Percentiles rank a stretch among this genome's conserved stretches.
Conservation (phyloP, 2,113 vertebrate species). For the Scatophagus argus region DNA sequence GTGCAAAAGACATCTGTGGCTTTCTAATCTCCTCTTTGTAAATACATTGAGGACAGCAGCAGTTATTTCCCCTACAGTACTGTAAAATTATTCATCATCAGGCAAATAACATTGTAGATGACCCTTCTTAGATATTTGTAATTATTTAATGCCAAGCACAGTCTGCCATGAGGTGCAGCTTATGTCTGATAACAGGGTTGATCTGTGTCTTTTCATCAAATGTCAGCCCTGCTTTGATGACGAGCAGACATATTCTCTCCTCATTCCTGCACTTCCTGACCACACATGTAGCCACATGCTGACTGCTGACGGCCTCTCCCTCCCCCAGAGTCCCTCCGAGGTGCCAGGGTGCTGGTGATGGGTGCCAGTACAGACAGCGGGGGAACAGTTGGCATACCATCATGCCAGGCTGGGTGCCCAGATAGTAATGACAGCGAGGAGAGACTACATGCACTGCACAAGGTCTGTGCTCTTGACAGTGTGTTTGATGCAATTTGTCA, state of each 20-base stretch:
- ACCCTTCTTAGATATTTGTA: conserved; percentile 30
- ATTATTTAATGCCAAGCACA: conserved; percentile 30
- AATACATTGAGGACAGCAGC: neutral
- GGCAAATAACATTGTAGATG: neutral
- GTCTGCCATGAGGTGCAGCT: conserved; percentile 38
- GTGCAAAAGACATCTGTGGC: neutral
- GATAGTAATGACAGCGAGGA: conserved; percentile 84
- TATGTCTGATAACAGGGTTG: conserved; percentile 28
- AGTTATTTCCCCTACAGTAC: neutral
- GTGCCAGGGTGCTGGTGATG: conserved; percentile 79
- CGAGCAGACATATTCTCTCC: conserved; percentile 32
- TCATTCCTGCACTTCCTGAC: conserved; percentile 48
- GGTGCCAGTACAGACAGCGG: conserved; percentile 86
- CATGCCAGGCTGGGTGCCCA: conserved; percentile 82
- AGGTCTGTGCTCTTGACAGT: conserved; percentile 78
- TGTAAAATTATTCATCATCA: neutral
- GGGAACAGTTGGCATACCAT: conserved; percentile 88
- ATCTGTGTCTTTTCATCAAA: conserved; percentile 37
- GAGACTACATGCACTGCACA: conserved; percentile 75
- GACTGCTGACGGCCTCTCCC: conserved; percentile 48
- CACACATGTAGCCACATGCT: conserved; percentile 66
- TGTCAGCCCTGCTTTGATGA: conserved; percentile 49
- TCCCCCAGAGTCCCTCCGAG: conserved; percentile 75
- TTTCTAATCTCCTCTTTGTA: neutral
- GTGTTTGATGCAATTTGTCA: conserved; percentile 62